Evolutionary conservation across 2,888 invertebrate genomes (phyloP).

Genomic region (Meandrusa payeni): DNA sequence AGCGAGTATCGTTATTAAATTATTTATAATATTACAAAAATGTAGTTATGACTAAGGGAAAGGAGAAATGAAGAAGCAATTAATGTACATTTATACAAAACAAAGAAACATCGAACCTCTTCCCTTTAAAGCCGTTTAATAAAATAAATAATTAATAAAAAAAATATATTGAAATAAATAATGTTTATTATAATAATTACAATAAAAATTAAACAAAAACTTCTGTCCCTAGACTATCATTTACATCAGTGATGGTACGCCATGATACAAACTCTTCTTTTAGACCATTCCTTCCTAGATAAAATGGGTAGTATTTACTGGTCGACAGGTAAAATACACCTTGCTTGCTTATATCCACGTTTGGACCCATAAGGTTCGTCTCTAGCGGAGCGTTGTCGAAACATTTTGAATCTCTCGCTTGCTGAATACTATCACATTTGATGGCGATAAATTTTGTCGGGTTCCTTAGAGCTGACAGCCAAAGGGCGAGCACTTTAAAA

Average conservation of each 20-base stretch:
- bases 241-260: conserved; percentile 54
- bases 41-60: too few relatives aligned
- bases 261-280: conserved; percentile 54
- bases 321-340: conserved; percentile 67
- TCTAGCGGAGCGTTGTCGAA: conserved; percentile 47
- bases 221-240: conserved; percentile 53
- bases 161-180: conserved; percentile 1
- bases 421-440: conserved; percentile 58
- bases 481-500: conserved; percentile 55
- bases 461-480: conserved; percentile 56
- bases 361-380: conserved; percentile 53
- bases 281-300: conserved; percentile 58
- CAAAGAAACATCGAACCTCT: too few relatives aligned
- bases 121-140: too few relatives aligned
- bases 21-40: too few relatives aligned
- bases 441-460: conserved; percentile 59
- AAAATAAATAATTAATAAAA: background rate
- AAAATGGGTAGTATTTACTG: conserved; percentile 54
- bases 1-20: too few relatives aligned
- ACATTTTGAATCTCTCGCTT: conserved; percentile 59
- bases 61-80: too few relatives aligned
- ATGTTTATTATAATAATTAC: background rate
- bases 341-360: conserved; percentile 43
- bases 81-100: too few relatives aligned
- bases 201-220: conserved; percentile 46